Evolutionary conservation across 2,888 invertebrate species (phyloP).

Genomic region (Leptinotarsa peninsularis): DNA sequence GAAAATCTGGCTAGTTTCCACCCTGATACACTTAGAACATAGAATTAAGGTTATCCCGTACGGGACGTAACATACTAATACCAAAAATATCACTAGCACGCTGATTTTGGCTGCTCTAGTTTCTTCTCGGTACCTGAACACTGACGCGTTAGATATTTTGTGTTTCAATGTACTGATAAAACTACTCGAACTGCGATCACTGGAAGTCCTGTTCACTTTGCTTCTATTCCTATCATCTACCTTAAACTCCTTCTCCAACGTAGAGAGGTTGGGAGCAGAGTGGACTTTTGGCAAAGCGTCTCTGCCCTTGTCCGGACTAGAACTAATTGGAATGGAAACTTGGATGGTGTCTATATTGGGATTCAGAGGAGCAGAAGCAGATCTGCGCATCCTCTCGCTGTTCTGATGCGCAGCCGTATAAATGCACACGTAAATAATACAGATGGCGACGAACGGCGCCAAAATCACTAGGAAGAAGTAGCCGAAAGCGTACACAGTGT

Average conservation of each 20-base stretch:
- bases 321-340: slow-evolving; percentile 66
- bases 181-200: slow-evolving; percentile 70
- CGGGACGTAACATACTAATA: slow-evolving; percentile 69
- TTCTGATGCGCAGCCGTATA: slow-evolving; percentile 83
- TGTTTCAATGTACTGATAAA: slow-evolving; percentile 82
- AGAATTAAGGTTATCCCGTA: slow-evolving; percentile 62
- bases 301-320: slow-evolving; percentile 48
- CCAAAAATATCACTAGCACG: slow-evolving; percentile 80
- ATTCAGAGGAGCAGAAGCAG: slow-evolving; percentile 67
- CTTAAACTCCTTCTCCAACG: slow-evolving; percentile 46
- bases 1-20: slow-evolving; percentile 65
- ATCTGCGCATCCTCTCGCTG: slow-evolving; percentile 71
- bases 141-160: slow-evolving; percentile 85
- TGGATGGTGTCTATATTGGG: slow-evolving; percentile 66
- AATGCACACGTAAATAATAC: slow-evolving; percentile 80
- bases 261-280: slow-evolving; percentile 60
- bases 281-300: slow-evolving; percentile 59
- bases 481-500: slow-evolving; percentile 65
- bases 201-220: slow-evolving; percentile 70
- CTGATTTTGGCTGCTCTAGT: slow-evolving; percentile 90
- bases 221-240: slow-evolving; percentile 56
- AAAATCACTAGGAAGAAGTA: slow-evolving; percentile 68
- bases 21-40: slow-evolving; percentile 55
- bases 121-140: slow-evolving; percentile 88
- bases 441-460: slow-evolving; percentile 73